Evolutionary conservation across 2,888 invertebrate species (phyloP).

Genomic region (Hecatera dysodea): DNA sequence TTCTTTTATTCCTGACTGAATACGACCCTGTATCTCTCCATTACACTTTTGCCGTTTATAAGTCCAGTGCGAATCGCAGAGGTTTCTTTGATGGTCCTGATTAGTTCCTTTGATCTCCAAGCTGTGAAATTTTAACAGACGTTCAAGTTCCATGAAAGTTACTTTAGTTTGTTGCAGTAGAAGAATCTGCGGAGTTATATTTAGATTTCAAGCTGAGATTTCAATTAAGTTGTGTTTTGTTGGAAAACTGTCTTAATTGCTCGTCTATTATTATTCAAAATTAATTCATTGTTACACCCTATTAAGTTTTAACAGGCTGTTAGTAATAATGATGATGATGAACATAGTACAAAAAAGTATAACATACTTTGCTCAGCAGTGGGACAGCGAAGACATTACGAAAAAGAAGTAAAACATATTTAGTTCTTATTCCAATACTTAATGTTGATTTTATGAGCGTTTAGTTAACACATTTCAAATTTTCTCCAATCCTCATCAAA

Average conservation of each 20-base stretch:
- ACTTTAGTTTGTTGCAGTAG: constrained; percentile 27
- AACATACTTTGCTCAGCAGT: too few relatives aligned
- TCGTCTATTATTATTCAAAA: constrained; percentile 2
- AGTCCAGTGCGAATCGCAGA: constrained; percentile 47
- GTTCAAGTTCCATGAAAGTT: constrained; percentile 54
- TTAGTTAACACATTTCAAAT: neutral
- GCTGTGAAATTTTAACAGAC: constrained; percentile 68
- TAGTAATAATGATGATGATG: too few relatives aligned
- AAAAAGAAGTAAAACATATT: too few relatives aligned
- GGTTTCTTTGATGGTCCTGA: constrained; percentile 69
- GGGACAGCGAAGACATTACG: too few relatives aligned
- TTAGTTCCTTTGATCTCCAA: constrained; percentile 69
- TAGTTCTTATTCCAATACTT: too few relatives aligned
- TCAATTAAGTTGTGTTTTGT: constrained; percentile 14
- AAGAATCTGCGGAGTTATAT: constrained; percentile 27
- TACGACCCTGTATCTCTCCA: neutral
- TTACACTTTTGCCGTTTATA: constrained; percentile 7
- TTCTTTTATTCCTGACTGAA: too few relatives aligned
- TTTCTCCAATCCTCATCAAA: constrained; percentile 34
- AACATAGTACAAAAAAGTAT: too few relatives aligned
- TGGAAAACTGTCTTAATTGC: constrained; percentile 8
- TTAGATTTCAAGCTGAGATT: constrained; percentile 7
- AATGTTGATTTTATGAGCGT: too few relatives aligned
- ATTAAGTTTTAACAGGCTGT: neutral
- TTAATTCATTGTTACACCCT: neutral